Evolutionary conservation across 2,888 invertebrate species (phyloP).

Genomic region (Xestobium rufovillosum): DNA sequence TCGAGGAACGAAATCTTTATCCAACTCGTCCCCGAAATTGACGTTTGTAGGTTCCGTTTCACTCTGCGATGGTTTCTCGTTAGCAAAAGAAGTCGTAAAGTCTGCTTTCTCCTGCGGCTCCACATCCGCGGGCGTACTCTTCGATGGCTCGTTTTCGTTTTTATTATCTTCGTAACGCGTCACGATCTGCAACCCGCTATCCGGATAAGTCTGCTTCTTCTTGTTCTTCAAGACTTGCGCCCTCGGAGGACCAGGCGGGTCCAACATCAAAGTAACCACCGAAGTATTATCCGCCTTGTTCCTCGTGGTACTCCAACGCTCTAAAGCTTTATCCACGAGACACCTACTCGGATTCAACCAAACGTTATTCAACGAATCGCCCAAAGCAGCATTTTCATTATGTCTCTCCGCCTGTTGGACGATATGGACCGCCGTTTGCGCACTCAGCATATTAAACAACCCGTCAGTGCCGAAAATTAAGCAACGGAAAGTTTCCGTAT

Average conservation of each 20-base stretch:
- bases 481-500: conserved; percentile 72
- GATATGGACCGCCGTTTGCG: conserved; percentile 74
- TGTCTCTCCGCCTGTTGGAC: conserved; percentile 71
- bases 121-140: conserved; percentile 7
- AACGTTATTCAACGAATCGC: conserved; percentile 40
- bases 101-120: background rate
- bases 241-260: conserved; percentile 77
- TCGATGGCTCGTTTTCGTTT: conserved; percentile 13
- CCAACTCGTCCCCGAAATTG: background rate
- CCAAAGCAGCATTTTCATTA: conserved; percentile 60
- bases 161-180: conserved; percentile 30
- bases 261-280: conserved; percentile 85
- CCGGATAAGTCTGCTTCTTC: conserved; percentile 29
- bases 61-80: background rate
- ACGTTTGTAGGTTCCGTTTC: no score
- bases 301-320: conserved; percentile 74
- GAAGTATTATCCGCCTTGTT: conserved; percentile 96
- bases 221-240: conserved; percentile 51
- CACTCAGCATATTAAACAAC: conserved; percentile 89
- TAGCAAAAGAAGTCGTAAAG: background rate
- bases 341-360: conserved; percentile 91
- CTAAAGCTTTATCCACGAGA: conserved; percentile 74
- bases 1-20: conserved; percentile 30
- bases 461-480: conserved; percentile 95
- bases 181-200: conserved; percentile 37